Evolutionary conservation across 2,888 invertebrate species (phyloP).

Genomic region (Rhagonycha fulva): DNA sequence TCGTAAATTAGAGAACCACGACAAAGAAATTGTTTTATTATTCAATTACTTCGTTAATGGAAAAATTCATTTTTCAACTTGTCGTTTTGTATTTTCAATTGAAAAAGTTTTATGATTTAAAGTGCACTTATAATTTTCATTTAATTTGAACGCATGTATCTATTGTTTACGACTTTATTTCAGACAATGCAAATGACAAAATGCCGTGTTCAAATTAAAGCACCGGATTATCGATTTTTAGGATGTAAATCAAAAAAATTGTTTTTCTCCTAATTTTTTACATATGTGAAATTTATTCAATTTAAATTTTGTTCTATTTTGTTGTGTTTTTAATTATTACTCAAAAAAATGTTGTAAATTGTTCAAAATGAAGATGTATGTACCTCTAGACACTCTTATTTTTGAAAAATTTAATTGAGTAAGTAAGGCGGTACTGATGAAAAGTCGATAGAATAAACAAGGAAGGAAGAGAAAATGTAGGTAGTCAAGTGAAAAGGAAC

Average conservation of each 20-base stretch:
- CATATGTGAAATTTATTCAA: neutral
- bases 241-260: neutral
- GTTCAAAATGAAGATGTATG: neutral
- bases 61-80: neutral
- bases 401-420: neutral
- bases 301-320: neutral
- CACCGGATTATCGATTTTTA: neutral
- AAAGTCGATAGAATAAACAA: slow-evolving; percentile 17
- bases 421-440: slow-evolving; percentile 6
- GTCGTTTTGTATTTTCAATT: neutral
- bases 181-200: neutral
- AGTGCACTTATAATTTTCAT: neutral
- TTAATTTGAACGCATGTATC: neutral
- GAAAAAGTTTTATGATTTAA: slow-evolving; percentile 1
- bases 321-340: too few species aligned
- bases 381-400: neutral
- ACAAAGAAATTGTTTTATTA: neutral
- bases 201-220: neutral
- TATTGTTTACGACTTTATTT: neutral
- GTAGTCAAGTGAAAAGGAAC: slow-evolving; percentile 16
- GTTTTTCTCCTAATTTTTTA: neutral
- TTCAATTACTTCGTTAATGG: neutral
- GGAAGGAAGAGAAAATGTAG: slow-evolving; percentile 6
- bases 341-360: neutral
- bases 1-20: neutral